Percentiles rank a stretch among this genome's conserved stretches.
phyloP scores from a whole-genome alignment of 2,113 vertebrate species.

The Sylvietta virens region DNA sequence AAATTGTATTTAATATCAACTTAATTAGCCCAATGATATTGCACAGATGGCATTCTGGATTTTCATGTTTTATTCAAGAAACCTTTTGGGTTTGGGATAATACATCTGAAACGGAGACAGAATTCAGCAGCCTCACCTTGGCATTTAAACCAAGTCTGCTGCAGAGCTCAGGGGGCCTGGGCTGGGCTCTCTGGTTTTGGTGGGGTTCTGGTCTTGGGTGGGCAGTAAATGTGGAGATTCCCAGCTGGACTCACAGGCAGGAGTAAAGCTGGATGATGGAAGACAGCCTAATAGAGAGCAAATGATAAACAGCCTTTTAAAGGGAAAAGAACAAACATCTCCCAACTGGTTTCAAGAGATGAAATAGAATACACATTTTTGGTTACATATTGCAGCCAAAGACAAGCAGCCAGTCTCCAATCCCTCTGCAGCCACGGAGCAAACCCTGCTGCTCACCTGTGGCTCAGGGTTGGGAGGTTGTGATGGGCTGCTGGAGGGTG shows the following conservation, averaged over 20 bases:
- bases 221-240: neutral
- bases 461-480: no score
- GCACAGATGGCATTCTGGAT: neutral
- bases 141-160: neutral
- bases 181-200: neutral
- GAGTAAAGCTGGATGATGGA: neutral
- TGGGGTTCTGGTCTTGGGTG: neutral
- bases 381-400: no score
- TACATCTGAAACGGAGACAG: neutral
- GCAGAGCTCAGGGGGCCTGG: neutral
- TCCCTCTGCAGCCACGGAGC: neutral
- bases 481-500: neutral
- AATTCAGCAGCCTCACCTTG: neutral
- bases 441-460: neutral
- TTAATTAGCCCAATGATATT: neutral
- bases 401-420: neutral
- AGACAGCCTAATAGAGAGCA: neutral
- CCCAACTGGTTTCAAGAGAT: no score
- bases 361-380: no score
- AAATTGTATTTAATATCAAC: neutral
- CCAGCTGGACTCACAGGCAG: neutral
- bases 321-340: neutral
- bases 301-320: neutral
- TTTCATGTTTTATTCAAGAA: slow-evolving; percentile 5
- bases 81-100: neutral